phyloP scores from a whole-genome alignment of 2,888 invertebrate genomes.

The Eucera pruinosa region DNA sequence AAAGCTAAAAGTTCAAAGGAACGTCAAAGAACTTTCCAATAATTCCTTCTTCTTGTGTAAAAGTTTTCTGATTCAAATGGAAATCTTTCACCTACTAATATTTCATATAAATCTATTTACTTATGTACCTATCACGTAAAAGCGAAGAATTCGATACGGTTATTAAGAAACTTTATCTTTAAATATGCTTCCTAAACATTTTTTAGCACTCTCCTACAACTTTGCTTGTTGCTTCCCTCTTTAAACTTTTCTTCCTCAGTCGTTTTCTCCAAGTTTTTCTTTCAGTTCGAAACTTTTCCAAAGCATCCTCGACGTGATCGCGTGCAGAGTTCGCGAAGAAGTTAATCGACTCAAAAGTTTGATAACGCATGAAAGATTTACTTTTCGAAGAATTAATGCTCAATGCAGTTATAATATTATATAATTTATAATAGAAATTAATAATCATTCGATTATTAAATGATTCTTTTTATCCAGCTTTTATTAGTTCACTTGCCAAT shows the following conservation, averaged over 20 bases:
- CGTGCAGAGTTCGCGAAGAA: not conserved
- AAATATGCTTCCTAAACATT: not conserved
- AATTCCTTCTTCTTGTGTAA: not conserved
- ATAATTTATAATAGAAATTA: no score
- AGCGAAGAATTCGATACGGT: not conserved
- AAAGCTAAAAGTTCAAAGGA: not conserved
- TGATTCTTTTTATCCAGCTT: no score
- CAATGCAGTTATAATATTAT: not conserved
- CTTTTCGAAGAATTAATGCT: not conserved
- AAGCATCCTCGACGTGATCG: not conserved
- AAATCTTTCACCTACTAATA: not conserved
- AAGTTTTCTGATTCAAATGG: not conserved
- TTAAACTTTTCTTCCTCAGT: slow-evolving; percentile 2
- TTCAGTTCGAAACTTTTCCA: slow-evolving; percentile 7
- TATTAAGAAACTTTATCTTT: not conserved
- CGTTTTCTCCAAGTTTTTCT: not conserved
- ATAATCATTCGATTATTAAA: not conserved
- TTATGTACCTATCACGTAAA: not conserved
- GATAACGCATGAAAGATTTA: not conserved
- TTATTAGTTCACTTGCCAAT: no score
- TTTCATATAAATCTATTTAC: not conserved
- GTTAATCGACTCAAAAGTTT: not conserved
- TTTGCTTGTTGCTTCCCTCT: slow-evolving; percentile 9
- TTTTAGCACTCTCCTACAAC: not conserved
- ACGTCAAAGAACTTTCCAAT: not conserved